Base-by-base conservation (phyloP, 2,888 invertebrate species). In the Euclidia mi region DNA sequence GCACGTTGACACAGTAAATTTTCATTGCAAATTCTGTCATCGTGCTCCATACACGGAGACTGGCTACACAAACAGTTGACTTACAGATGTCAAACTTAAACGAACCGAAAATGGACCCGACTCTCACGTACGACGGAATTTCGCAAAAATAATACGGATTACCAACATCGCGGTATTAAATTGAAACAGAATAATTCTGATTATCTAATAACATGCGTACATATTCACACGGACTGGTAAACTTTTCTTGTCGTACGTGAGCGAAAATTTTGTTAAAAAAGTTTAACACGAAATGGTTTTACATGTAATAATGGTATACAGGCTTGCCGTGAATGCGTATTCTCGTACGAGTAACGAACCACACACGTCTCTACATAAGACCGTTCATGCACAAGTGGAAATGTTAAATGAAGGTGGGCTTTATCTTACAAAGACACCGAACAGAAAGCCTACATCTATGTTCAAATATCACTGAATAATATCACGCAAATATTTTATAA, bases 81-180 rank as follows among this genome's bases (percentile, higher is more conserved):
- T 91, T 91, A 92, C 91, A 88, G 88, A 91, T 89, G 90, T 91
- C 91, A 89, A 91, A 91, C 92, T 92, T 93, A 91, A 94, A 94
- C 94, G 94, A 94, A 94, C 93, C 92, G 93, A 90, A 90, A 86
- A 88, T 88, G 85, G 87, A 59, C 64, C 84, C 45, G 50, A 49
- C 43, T 81, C 79, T 82, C 79, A 80, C 69, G 82, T 76, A 70
- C 45, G 56, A 55, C 45, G 42, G 56, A 48, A 65, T 53, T 63
- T 63, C 34, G 47, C 32, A 61, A 67, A 80, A 75, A 71, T 76
- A 69, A 70, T 69, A 65, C 46, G 40, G 40, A 45, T 49, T 57
- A 60, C 45, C 35, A 42, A 42, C 41, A 45, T 25, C 35, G 7
- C 34, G 29, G 32, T 35, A 34, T 18, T 31, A 40, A 6, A 28